These are phyloP conservation scores for Cardiocondyla obscurior DNA, from an alignment of 1,140 invertebrate genomes.

Conservation along the genomic window DNA sequence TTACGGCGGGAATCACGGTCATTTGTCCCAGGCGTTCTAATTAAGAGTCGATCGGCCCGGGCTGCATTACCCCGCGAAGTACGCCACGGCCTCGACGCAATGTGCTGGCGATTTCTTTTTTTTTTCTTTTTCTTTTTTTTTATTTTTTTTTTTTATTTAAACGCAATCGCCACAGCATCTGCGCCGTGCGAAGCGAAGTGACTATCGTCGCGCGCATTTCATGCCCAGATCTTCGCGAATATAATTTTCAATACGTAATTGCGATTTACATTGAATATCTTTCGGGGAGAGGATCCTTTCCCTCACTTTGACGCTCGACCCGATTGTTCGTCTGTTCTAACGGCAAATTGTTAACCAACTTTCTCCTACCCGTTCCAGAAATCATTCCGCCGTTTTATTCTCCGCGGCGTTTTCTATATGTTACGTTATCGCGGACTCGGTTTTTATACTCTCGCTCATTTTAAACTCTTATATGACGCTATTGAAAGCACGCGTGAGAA, in stretches of 20 bases:
- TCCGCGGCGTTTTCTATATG: not conserved
- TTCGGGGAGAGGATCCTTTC: not conserved
- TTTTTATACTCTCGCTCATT: conserved; percentile 31
- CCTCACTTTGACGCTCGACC: not conserved
- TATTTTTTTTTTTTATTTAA: no score
- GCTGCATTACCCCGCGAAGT: conserved; percentile 47
- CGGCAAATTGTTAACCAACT: not conserved
- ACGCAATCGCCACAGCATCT: no score
- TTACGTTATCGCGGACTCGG: conserved; percentile 24
- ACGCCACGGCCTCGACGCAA: not conserved
- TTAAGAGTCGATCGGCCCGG: conserved; percentile 60
- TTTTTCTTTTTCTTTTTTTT: no score
- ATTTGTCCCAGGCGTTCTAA: conserved; percentile 67
- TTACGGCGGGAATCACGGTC: conserved; percentile 66
- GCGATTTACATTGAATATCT: not conserved
- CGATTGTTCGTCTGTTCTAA: not conserved
- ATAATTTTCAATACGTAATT: not conserved
- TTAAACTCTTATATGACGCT: conserved; percentile 7
- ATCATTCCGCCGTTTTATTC: not conserved
- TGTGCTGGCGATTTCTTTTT: not conserved
- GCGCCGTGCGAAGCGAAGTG: no score
- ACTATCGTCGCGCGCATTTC: not conserved
- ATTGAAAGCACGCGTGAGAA: conserved; percentile 38
- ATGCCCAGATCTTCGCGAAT: not conserved
- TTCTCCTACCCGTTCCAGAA: not conserved